A percentile compares a stretch with the other conserved stretches of the same genome.
Conservation (phyloP, 92 coral and sea anemone genomes). For the Siderastrea radians region DNA sequence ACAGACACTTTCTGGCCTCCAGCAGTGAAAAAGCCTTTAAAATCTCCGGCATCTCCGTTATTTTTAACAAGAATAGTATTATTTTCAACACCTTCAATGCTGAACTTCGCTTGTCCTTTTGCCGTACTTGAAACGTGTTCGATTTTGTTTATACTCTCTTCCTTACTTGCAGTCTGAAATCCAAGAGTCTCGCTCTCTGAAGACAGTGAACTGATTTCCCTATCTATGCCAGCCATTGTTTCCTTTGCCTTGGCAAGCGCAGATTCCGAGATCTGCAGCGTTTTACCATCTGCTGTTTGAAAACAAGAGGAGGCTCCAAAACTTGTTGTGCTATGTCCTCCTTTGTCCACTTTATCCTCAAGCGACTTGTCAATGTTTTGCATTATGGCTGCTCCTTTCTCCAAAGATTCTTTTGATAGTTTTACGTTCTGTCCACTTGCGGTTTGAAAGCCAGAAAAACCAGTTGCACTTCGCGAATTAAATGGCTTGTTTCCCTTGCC, state of each 20-base stretch:
- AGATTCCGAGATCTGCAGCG: constrained; percentile 77
- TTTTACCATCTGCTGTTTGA: constrained; percentile 84
- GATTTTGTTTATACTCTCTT: neutral
- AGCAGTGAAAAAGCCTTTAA: constrained; percentile 30
- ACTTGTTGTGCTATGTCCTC: neutral
- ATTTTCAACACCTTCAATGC: neutral
- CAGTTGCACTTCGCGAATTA: neutral
- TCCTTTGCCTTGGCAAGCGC: constrained; percentile 75
- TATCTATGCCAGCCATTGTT: constrained; percentile 45
- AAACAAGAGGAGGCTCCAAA: constrained; percentile 47
- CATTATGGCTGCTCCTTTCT: constrained; percentile 24
- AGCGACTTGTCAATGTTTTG: constrained; percentile 5
- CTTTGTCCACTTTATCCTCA: neutral
- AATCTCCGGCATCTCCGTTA: neutral
- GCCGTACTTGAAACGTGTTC: constrained; percentile 44
- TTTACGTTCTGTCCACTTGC: constrained; percentile 60
- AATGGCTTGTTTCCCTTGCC: neutral
- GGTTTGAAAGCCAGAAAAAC: constrained; percentile 12
- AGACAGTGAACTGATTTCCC: constrained; percentile 12
- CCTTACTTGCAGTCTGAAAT: neutral
- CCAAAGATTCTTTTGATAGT: constrained; percentile 48
- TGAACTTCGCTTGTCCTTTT: neutral
- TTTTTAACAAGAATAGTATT: neutral
- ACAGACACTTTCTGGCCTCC: constrained; percentile 44
- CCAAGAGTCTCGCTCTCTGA: neutral